Conservation (phyloP, 2,888 invertebrate species). For the Morinoia aosen region DNA sequence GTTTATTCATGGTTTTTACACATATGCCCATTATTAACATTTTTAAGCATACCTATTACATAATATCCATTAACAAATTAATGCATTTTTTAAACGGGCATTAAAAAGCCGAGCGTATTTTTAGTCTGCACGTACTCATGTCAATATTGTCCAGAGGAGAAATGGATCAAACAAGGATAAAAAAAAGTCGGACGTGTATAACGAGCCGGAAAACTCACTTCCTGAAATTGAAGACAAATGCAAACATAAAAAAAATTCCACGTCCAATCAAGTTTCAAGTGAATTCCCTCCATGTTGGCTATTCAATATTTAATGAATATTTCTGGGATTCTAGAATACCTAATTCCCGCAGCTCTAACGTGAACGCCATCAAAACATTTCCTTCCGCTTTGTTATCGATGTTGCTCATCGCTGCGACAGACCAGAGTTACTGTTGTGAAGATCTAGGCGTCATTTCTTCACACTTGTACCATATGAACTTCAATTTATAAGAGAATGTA, state of each 20-base stretch:
- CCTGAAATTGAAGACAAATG: neutral
- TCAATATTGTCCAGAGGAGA: neutral
- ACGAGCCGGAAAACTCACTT: neutral
- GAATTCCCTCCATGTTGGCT: neutral
- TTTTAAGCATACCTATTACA: too few relatives aligned
- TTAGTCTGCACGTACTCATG: too few relatives aligned
- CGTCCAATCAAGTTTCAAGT: neutral
- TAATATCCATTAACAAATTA: too few relatives aligned
- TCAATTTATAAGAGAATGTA: neutral
- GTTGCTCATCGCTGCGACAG: neutral
- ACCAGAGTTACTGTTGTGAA: neutral
- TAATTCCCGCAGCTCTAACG: neutral
- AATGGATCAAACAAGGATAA: neutral
- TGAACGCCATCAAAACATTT: neutral
- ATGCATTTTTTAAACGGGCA: too few relatives aligned
- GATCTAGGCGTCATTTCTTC: neutral
- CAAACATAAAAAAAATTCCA: neutral
- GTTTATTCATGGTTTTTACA: too few relatives aligned
- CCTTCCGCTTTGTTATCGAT: neutral
- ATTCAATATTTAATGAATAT: neutral
- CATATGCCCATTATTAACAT: too few relatives aligned
- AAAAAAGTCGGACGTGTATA: neutral
- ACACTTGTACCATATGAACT: neutral
- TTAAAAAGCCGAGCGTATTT: too few relatives aligned
- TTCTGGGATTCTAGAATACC: neutral